Conservation (phyloP, 2,888 invertebrate species). For the Lymantria dispar region DNA sequence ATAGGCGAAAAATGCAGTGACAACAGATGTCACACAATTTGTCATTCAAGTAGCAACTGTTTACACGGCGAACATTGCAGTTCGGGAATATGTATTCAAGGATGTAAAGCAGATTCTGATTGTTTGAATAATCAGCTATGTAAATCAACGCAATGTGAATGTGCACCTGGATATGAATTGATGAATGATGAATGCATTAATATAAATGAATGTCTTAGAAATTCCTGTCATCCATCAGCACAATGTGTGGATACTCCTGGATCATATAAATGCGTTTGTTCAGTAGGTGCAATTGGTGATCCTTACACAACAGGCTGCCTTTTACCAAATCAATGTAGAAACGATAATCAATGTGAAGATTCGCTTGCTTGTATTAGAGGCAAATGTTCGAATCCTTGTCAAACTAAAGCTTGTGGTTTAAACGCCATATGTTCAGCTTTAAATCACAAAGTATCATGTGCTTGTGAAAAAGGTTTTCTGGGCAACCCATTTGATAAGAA, state of each 20-base stretch:
- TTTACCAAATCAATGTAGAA: conserved; percentile 88
- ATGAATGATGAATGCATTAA: conserved; percentile 90
- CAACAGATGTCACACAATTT: conserved; percentile 91
- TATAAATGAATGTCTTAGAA: conserved; percentile 90
- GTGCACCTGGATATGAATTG: conserved; percentile 88
- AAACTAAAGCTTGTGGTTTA: conserved; percentile 86
- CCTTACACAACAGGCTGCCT: conserved; percentile 87
- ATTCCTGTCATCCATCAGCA: conserved; percentile 91
- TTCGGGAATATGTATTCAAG: conserved; percentile 90
- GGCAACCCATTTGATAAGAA: conserved; percentile 90
- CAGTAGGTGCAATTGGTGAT: conserved; percentile 89
- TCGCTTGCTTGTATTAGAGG: conserved; percentile 88
- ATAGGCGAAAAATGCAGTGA: conserved; percentile 92
- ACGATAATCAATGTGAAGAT: conserved; percentile 88
- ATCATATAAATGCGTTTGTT: conserved; percentile 90
- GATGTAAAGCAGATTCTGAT: conserved; percentile 91
- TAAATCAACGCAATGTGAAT: conserved; percentile 87
- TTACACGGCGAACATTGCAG: conserved; percentile 94
- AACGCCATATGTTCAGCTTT: conserved; percentile 89
- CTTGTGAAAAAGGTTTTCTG: conserved; percentile 90
- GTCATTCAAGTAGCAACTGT: conserved; percentile 95
- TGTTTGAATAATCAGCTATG: conserved; percentile 92
- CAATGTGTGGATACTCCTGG: conserved; percentile 91
- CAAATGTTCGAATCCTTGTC: conserved; percentile 92
- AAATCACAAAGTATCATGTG: conserved; percentile 88